Conservation (phyloP, 2,888 invertebrate genomes). For the Eristalis pertinax region DNA sequence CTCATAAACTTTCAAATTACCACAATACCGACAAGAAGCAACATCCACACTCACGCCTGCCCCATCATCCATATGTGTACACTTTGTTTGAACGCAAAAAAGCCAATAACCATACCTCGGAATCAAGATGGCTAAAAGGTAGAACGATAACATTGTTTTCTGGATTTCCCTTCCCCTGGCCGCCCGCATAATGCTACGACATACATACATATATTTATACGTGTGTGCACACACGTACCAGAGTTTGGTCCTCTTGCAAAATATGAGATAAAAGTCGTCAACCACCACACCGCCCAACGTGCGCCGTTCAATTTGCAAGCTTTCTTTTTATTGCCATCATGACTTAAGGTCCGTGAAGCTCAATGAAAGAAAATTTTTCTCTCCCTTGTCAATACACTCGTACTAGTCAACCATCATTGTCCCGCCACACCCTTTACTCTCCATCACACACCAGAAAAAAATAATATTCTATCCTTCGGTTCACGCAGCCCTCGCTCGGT, state of each 20-base stretch:
- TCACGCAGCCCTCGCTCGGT: conserved; percentile 43
- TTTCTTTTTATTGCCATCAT: conserved; percentile 69
- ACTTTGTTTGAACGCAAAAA: conserved; percentile 61
- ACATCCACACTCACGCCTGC: conserved; percentile 46
- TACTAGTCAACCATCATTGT: conserved; percentile 28
- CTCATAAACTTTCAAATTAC: conserved; percentile 72
- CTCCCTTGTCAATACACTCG: conserved; percentile 56
- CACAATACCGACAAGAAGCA: conserved; percentile 60
- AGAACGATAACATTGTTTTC: conserved; percentile 70
- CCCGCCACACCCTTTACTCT: conserved; percentile 33
- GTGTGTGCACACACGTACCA: conserved; percentile 6
- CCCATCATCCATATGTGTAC: conserved; percentile 53
- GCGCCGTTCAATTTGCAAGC: conserved; percentile 66
- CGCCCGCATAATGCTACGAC: not conserved
- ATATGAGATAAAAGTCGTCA: conserved; percentile 71
- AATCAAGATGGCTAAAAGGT: conserved; percentile 71
- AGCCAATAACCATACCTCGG: conserved; percentile 69
- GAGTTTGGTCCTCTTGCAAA: conserved; percentile 66
- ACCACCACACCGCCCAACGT: conserved; percentile 34
- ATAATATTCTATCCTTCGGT: conserved; percentile 2
- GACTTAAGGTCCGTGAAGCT: conserved; percentile 70
- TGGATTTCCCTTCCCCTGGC: conserved; percentile 43
- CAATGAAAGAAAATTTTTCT: conserved; percentile 62
- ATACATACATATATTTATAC: not conserved
- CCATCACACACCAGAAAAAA: conserved; percentile 1